Evolutionary conservation across 1,140 invertebrate species (phyloP), one percentile per base, ranked within the genome.

Genomic region (Diplogasteroides magnus): DNA sequence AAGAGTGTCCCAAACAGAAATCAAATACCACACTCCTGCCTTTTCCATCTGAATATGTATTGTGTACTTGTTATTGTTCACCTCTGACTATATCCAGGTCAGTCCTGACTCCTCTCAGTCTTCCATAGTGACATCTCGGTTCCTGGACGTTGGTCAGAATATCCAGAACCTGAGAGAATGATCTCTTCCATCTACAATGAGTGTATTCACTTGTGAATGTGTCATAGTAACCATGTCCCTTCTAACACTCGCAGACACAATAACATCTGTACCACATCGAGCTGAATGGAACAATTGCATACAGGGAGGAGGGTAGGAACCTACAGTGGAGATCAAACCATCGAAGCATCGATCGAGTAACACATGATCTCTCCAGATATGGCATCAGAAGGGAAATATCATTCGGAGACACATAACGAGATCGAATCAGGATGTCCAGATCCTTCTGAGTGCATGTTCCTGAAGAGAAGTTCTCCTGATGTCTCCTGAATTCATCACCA

Each of bases 241-340:
- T 13, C 69, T 57, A 2, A 71, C 59, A 28, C 37, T 60, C 23
- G 69, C 57, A 2, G 69, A 61, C 1, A 64, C 37, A 23, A 59
- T 61, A 23, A 71, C 67, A 31, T 71, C 69, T 19, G 60, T 64
- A 29, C 69, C 69, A 32, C 69, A 71, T 31, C 56, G 64, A 0
- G 69, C 69, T 71, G 57, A 19, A 71, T 19, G 23, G 23, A 19
- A 23, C 55, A 56, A 56, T 19, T 56, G 55, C 15, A 19, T 56
- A 56, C 15, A 56, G 55, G 55, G 23, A 56, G 23, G 1, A 25
- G 11, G 6, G 19, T 31, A 26, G 28, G 13, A 64, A 69, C 69
- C 61, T 25, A 66, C 69, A 72, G 60, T 72, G 64, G 2, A 72
- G 31, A 67, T 72, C 70, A 56, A 72, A 72, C 70, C 70, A 72